Evolutionary conservation across 2,888 invertebrate species (phyloP).

Genomic region (Sesia bembeciformis): DNA sequence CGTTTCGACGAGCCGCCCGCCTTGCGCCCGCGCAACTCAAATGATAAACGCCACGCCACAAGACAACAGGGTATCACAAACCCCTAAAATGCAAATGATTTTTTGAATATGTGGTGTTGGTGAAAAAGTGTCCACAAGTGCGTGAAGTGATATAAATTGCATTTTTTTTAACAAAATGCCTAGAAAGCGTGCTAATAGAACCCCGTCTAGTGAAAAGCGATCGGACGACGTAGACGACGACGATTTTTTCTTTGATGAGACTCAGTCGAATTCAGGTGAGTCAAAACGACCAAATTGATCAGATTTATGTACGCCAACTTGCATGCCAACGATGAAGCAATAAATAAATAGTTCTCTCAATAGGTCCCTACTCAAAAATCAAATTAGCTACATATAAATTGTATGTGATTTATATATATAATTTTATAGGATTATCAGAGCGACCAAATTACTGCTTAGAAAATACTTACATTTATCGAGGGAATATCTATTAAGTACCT

Average conservation of each 20-base stretch:
- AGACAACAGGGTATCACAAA: conserved; percentile 23
- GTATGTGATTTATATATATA: too few relatives aligned
- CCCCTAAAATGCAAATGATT: not conserved
- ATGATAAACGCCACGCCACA: conserved; percentile 38
- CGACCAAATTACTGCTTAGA: too few relatives aligned
- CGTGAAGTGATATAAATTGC: not conserved
- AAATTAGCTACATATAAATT: too few relatives aligned
- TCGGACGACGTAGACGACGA: conserved; percentile 55
- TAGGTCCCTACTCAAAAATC: not conserved
- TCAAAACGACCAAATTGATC: not conserved
- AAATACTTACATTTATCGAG: too few relatives aligned
- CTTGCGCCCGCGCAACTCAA: conserved; percentile 45
- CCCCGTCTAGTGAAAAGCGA: conserved; percentile 46
- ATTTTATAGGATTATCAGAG: too few relatives aligned
- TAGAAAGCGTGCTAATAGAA: conserved; percentile 48
- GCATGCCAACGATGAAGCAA: not conserved
- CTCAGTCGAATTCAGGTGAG: conserved; percentile 59
- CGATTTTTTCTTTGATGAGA: conserved; percentile 63
- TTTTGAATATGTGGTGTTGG: not conserved
- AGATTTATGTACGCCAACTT: not conserved
- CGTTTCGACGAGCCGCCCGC: conserved; percentile 44
- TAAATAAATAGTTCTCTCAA: not conserved
- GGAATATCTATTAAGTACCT: too few relatives aligned
- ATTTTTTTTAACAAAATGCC: conserved; percentile 38
- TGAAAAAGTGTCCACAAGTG: not conserved